Conservation (phyloP, 2,113 vertebrate genomes). For the Engraulis encrasicolus region DNA sequence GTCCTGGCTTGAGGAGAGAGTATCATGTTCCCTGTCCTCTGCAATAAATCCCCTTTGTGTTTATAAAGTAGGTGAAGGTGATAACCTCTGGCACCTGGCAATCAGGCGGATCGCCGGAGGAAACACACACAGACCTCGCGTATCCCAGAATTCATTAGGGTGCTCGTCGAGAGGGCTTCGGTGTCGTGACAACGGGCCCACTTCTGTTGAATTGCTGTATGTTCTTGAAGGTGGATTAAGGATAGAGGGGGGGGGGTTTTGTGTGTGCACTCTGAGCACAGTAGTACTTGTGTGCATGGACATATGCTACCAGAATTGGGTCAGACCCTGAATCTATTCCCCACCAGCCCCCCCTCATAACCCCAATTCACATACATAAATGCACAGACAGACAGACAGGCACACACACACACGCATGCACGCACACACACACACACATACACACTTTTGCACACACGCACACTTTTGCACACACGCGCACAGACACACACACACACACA, state of each 20-base stretch:
- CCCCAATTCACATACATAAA: not conserved
- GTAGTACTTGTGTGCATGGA: no score
- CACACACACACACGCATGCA: not conserved
- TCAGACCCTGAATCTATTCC: no score
- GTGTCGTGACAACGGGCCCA: not conserved
- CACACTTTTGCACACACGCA: no score
- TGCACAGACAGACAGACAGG: not conserved
- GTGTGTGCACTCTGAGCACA: no score
- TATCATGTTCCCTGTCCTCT: not conserved
- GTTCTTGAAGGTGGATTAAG: not conserved
- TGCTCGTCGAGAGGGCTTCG: not conserved
- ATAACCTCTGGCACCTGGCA: not conserved
- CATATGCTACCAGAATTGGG: no score
- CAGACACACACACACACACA: no score
- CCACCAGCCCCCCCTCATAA: not conserved
- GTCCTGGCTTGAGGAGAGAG: not conserved
- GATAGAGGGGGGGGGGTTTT: no score
- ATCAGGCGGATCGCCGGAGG: not conserved
- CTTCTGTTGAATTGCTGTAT: not conserved
- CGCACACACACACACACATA: not conserved
- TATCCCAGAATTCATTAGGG: slow-evolving; percentile 12
- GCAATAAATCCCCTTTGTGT: slow-evolving; percentile 10
- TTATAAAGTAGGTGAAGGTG: not conserved
- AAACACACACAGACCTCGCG: not conserved
- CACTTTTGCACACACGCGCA: no score